Evolutionary conservation across 2,113 vertebrate genomes (phyloP).

Genomic region (Clarias magur): DNA sequence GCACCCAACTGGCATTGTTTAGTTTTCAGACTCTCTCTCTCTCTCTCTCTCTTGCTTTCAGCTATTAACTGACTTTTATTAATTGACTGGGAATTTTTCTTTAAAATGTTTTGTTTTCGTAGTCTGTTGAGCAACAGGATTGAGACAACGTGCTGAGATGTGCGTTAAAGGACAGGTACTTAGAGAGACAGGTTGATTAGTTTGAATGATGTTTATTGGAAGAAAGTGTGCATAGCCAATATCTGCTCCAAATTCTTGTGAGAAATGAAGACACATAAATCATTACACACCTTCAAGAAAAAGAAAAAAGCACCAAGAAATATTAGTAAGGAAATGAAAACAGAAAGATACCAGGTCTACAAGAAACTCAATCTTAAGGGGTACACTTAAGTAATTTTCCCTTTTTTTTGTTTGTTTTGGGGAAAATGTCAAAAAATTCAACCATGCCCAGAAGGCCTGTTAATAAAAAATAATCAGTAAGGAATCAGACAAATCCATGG

Average conservation of each 20-base stretch:
- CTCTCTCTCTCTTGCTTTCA: no score
- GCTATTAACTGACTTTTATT: neutral
- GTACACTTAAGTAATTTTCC: neutral
- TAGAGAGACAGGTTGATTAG: neutral
- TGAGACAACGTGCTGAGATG: neutral
- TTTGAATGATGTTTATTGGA: conserved; percentile 1
- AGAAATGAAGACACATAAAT: conserved; percentile 26
- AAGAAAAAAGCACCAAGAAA: conserved; percentile 24
- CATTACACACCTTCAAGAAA: neutral
- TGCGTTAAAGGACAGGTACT: neutral
- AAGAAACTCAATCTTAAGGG: conserved; percentile 12
- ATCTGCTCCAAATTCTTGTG: conserved; percentile 9
- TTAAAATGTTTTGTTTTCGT: neutral
- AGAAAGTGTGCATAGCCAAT: neutral
- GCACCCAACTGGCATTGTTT: neutral
- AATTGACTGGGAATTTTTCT: neutral
- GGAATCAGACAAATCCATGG: conserved; percentile 1
- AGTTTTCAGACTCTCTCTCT: neutral
- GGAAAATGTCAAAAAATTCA: neutral
- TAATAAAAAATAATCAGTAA: conserved; percentile 17
- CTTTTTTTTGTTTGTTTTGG: neutral
- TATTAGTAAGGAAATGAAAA: conserved; percentile 12
- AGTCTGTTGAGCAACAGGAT: neutral
- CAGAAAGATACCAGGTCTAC: neutral
- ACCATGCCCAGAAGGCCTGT: neutral